These are phyloP conservation scores for Sturmia bella DNA, from an alignment of 2,888 invertebrate species.

Conservation along the genomic window DNA sequence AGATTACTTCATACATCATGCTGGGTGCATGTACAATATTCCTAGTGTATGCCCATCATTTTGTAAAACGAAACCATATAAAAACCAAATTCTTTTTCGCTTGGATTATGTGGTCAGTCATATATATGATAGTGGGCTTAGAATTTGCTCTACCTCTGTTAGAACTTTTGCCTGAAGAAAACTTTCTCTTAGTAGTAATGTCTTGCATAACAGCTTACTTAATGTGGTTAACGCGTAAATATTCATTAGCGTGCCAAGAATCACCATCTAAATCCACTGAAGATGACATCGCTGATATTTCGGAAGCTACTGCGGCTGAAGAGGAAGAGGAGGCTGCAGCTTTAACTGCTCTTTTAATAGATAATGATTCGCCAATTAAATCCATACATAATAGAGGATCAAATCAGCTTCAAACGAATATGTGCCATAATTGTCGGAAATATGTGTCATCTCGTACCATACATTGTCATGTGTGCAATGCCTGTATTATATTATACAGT, in stretches of 20 bases:
- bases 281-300: slow-evolving; percentile 78
- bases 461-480: slow-evolving; percentile 92
- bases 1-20: slow-evolving; percentile 79
- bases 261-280: slow-evolving; percentile 75
- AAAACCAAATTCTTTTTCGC: slow-evolving; percentile 88
- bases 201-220: slow-evolving; percentile 75
- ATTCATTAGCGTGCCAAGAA: slow-evolving; percentile 78
- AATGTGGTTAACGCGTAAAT: slow-evolving; percentile 75
- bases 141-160: slow-evolving; percentile 88
- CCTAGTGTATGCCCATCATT: slow-evolving; percentile 75
- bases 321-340: slow-evolving; percentile 77
- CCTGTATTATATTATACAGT: slow-evolving; percentile 89
- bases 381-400: slow-evolving; percentile 73
- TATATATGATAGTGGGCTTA: slow-evolving; percentile 87
- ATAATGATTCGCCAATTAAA: slow-evolving; percentile 71
- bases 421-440: slow-evolving; percentile 85
- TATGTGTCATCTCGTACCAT: slow-evolving; percentile 86
- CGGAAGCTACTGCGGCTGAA: slow-evolving; percentile 78
- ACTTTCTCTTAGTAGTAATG: slow-evolving; percentile 83
- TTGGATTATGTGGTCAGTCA: slow-evolving; percentile 88
- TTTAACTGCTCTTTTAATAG: slow-evolving; percentile 76
- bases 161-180: slow-evolving; percentile 87
- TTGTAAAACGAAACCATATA: slow-evolving; percentile 76
- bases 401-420: slow-evolving; percentile 75
- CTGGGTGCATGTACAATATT: slow-evolving; percentile 76